These are phyloP conservation scores for Clupea harengus DNA, from an alignment of 2,113 vertebrate genomes.

Conservation along the genomic window DNA sequence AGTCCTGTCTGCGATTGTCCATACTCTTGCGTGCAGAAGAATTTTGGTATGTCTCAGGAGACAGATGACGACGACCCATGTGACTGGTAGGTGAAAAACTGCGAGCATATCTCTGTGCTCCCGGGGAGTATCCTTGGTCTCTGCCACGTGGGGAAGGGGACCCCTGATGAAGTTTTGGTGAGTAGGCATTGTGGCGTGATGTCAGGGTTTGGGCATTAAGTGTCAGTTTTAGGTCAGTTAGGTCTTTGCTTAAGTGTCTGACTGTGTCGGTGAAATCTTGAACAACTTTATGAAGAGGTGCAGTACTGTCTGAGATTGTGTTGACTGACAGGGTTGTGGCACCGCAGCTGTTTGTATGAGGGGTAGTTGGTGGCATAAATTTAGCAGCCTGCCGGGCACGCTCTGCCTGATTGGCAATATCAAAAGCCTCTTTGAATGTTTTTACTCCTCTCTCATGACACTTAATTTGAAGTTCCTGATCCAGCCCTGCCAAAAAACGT, in stretches of 20 bases:
- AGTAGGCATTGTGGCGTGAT: not conserved
- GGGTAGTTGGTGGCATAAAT: not conserved
- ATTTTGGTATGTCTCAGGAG: not conserved
- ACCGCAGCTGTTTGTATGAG: not conserved
- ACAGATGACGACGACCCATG: not conserved
- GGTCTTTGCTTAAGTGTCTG: conserved; percentile 18
- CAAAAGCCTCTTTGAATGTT: conserved; percentile 13
- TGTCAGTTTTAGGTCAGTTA: not conserved
- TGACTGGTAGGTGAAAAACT: not conserved
- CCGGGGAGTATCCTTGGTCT: not conserved
- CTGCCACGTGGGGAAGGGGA: not conserved
- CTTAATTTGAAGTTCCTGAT: conserved; percentile 23
- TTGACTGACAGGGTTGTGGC: not conserved
- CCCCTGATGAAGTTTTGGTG: not conserved
- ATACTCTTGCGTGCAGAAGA: not conserved
- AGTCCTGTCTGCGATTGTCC: not conserved
- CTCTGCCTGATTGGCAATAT: conserved; percentile 7
- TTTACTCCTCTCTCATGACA: conserved; percentile 9
- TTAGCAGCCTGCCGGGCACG: not conserved
- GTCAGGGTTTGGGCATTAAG: not conserved
- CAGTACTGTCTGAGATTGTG: not conserved
- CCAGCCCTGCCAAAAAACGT: conserved; percentile 22
- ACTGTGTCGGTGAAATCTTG: conserved; percentile 8
- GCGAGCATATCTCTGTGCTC: not conserved
- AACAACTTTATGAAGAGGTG: not conserved